Percentiles rank a stretch among this genome's conserved stretches.
Conservation (phyloP, 1,140 invertebrate species). For the Pachypeltis micranthus region DNA sequence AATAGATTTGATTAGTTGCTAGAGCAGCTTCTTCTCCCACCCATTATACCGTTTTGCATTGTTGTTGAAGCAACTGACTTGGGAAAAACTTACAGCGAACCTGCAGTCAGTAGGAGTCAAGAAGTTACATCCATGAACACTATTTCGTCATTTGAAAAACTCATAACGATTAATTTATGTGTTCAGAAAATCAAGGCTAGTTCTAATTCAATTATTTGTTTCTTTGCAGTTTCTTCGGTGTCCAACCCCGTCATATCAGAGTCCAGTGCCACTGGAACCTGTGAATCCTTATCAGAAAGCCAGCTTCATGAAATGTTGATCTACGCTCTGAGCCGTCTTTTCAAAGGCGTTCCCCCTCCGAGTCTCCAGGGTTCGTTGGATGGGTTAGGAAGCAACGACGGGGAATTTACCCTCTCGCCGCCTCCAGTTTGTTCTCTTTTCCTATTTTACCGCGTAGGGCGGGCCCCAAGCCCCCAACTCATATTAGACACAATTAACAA, state of each 20-base stretch:
- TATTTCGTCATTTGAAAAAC: no score
- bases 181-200: no score
- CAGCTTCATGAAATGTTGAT: constrained; percentile 54
- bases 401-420: constrained; percentile 32
- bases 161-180: no score
- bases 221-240: constrained; percentile 19
- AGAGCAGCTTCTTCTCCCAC: no score
- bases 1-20: no score
- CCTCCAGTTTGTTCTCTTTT: constrained; percentile 51
- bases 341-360: constrained; percentile 43
- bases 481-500: constrained; percentile 42
- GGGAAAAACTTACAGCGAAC: no score
- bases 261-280: constrained; percentile 39
- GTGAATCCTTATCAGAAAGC: constrained; percentile 40
- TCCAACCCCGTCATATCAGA: constrained; percentile 21
- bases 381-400: neutral
- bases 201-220: no score
- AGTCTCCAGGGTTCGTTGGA: neutral
- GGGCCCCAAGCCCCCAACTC: constrained; percentile 41
- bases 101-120: no score
- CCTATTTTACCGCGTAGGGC: constrained; percentile 59
- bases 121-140: no score
- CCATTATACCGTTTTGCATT: no score
- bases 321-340: constrained; percentile 59
- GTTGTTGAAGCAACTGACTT: no score